A percentile compares a stretch with the other conserved stretches of the same genome.
Evolutionary conservation across 1,140 invertebrate genomes (phyloP).

Genomic region (Sinella curviseta): DNA sequence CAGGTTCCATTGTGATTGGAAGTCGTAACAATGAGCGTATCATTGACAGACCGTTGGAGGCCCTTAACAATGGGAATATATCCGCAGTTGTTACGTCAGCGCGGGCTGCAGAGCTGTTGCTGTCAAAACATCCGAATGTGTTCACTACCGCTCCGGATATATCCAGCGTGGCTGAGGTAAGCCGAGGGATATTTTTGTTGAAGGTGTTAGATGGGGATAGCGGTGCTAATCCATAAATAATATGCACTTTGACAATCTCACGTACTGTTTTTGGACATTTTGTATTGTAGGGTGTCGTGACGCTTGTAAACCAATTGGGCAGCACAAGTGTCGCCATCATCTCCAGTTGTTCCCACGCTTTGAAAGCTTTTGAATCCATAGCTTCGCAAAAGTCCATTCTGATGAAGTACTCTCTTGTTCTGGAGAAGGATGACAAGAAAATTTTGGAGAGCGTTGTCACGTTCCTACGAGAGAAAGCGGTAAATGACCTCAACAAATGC

Average conservation of each 20-base stretch:
- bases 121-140: slow-evolving; percentile 48
- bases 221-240: slow-evolving; percentile 9
- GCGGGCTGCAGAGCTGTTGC: slow-evolving; percentile 43
- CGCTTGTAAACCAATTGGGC: slow-evolving; percentile 45
- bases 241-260: slow-evolving; percentile 25
- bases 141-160: slow-evolving; percentile 50
- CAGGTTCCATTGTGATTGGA: slow-evolving; percentile 49
- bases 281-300: slow-evolving; percentile 43
- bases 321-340: slow-evolving; percentile 45
- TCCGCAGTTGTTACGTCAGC: slow-evolving; percentile 48
- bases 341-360: slow-evolving; percentile 47
- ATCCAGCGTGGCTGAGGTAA: slow-evolving; percentile 49
- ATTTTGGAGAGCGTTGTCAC: slow-evolving; percentile 43
- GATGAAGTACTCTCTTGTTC: slow-evolving; percentile 38
- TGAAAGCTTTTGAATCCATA: slow-evolving; percentile 43
- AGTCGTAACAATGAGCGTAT: slow-evolving; percentile 48
- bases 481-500: slow-evolving; percentile 27
- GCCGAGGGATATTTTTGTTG: not conserved
- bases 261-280: slow-evolving; percentile 8
- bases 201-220: not conserved
- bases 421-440: slow-evolving; percentile 44
- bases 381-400: slow-evolving; percentile 40
- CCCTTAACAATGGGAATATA: slow-evolving; percentile 46
- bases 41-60: slow-evolving; percentile 47
- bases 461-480: slow-evolving; percentile 45